A percentile compares a stretch with the other conserved stretches of the same genome.
These are phyloP conservation scores for Ctenoplectra terminalis DNA, from an alignment of 1,140 invertebrate species.

Conservation along the genomic window DNA sequence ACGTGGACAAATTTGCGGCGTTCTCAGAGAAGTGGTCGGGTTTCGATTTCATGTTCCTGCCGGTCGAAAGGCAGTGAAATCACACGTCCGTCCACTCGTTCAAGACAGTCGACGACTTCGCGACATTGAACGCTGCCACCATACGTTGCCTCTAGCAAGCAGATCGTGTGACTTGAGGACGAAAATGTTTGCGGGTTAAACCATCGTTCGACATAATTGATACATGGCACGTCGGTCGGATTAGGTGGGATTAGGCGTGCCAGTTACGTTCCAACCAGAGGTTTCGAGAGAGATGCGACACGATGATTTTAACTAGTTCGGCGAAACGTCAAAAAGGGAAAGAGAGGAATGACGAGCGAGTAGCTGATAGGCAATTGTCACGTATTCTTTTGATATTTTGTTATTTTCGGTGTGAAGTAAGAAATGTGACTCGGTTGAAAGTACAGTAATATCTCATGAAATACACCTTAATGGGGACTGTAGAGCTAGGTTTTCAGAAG, in stretches of 20 bases:
- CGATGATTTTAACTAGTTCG: slow-evolving; percentile 24
- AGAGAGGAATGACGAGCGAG: slow-evolving; percentile 9
- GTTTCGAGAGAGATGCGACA: neutral
- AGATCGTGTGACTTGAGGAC: neutral
- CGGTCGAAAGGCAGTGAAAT: slow-evolving; percentile 42
- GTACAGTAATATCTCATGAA: too few species aligned
- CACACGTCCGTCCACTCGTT: slow-evolving; percentile 44
- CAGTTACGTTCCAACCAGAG: neutral
- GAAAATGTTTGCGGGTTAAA: neutral
- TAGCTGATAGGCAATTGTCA: slow-evolving; percentile 13
- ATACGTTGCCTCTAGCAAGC: too few species aligned
- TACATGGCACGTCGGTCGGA: neutral
- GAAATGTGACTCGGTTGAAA: neutral
- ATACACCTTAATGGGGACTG: too few species aligned
- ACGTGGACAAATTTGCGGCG: slow-evolving; percentile 39
- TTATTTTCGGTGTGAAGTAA: neutral
- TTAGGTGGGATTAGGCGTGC: too few species aligned
- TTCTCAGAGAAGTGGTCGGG: slow-evolving; percentile 27
- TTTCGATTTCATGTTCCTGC: slow-evolving; percentile 64
- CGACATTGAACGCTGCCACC: slow-evolving; percentile 19
- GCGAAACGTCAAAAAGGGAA: slow-evolving; percentile 18
- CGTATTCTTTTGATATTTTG: neutral
- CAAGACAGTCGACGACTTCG: slow-evolving; percentile 63
- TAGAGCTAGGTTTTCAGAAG: too few species aligned
- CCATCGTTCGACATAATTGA: slow-evolving; percentile 20